These are phyloP conservation scores for Solenopsis invicta DNA, from an alignment of 1,140 invertebrate genomes.

Conservation along the genomic window DNA sequence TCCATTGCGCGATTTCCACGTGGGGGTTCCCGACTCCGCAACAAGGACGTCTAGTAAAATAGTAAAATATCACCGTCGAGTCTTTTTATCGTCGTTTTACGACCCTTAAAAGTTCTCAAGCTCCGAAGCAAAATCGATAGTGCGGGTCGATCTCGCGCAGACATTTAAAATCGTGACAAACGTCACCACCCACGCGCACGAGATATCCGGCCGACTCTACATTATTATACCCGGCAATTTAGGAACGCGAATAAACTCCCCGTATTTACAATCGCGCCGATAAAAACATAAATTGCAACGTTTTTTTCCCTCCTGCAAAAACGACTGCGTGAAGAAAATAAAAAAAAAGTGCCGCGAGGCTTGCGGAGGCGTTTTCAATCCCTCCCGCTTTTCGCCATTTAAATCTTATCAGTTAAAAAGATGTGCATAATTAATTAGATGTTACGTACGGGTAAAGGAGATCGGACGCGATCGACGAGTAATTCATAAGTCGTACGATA, in stretches of 20 bases:
- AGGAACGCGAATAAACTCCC: constrained; percentile 72
- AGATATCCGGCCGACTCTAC: constrained; percentile 68
- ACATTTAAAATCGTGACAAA: constrained; percentile 77
- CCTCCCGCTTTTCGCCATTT: neutral
- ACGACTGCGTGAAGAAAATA: constrained; percentile 24
- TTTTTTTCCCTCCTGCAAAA: constrained; percentile 19
- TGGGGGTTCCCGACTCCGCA: constrained; percentile 64
- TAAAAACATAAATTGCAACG: constrained; percentile 67
- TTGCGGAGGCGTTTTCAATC: neutral
- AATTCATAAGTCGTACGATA: constrained; percentile 77
- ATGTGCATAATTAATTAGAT: constrained; percentile 22
- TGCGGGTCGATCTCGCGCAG: constrained; percentile 71
- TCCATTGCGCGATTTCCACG: constrained; percentile 53
- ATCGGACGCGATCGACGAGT: constrained; percentile 5
- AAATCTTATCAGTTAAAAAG: neutral
- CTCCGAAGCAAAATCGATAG: constrained; percentile 63
- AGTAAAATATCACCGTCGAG: constrained; percentile 73
- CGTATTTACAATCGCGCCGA: constrained; percentile 70
- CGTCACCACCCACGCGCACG: constrained; percentile 72
- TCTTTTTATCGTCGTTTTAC: constrained; percentile 74
- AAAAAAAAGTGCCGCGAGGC: constrained; percentile 41
- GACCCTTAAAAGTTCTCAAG: constrained; percentile 72
- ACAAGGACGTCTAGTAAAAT: constrained; percentile 73
- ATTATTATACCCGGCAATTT: constrained; percentile 70
- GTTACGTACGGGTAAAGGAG: neutral